phyloP scores from a whole-genome alignment of 2,797 vertebrate species.

The Chrysocyon brachyurus region DNA sequence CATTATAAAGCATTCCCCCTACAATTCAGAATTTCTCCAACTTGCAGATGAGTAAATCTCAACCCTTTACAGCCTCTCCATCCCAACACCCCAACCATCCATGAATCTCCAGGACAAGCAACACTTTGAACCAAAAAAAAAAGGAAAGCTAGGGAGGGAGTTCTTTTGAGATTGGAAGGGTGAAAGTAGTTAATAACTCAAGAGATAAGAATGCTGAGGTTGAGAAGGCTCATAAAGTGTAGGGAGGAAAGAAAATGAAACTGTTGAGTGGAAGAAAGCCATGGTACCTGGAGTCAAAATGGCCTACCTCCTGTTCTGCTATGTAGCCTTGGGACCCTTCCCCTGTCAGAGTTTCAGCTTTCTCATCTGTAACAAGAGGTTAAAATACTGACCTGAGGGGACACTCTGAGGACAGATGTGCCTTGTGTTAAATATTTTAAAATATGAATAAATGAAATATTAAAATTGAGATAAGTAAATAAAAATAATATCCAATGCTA shows the following conservation, averaged over 20 bases:
- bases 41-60: not conserved
- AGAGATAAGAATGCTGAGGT: not conserved
- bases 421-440: not conserved
- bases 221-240: not conserved
- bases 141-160: not conserved
- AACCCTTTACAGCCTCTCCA: not conserved
- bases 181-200: not conserved
- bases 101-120: not conserved
- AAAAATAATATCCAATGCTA: constrained; percentile 8
- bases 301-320: not conserved
- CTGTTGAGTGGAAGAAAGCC: not conserved
- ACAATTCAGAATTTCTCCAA: constrained; percentile 19
- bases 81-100: not conserved
- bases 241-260: not conserved
- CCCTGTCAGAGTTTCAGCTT: not conserved
- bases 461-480: not conserved
- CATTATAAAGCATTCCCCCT: not conserved
- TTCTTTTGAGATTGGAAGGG: not conserved
- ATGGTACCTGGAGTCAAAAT: not conserved
- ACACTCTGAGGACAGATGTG: not conserved
- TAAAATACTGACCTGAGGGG: not conserved
- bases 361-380: not conserved
- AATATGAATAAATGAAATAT: constrained; percentile 28
- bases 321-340: not conserved
- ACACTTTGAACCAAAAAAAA: not conserved